Base-by-base conservation (phyloP, 2,888 invertebrate species). In the Orchesellides sinensis region DNA sequence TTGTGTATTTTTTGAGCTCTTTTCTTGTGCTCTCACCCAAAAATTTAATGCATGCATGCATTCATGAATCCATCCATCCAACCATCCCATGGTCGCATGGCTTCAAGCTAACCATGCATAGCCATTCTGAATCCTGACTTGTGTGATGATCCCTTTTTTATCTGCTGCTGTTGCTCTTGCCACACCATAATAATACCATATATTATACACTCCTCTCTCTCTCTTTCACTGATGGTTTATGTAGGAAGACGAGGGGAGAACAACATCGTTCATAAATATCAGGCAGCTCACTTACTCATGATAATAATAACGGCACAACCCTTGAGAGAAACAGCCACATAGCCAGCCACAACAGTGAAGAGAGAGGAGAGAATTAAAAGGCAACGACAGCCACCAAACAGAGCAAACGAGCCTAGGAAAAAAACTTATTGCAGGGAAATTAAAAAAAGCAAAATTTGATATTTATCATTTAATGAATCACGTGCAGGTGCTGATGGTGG, bases 381-480 rank as follows among this genome's bases (percentile, higher is more conserved):
- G 49, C 59, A 61, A 70, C 61, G 63, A 52, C 69, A 79, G 72
- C 61, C 23, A 63, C 35, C 65, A 49, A 40, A 45, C 59, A 8
- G 65, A 59, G 72, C 69, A 81, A 81, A 73, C 74, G 59, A 66
- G 74, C 5, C 49, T 49, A 65, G 65, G 66, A 75, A 27, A 59
- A 23, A 84, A 87, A 83, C 83, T 83, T 86, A 87, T 78, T 84
- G 84, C 84, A 84, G 85, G 88, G 86, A 88, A 88, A 87, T 88
- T 88, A 88, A 88, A 88, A 87, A 87, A 85, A 86, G 82, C 84
- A 87, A 87, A 88, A 87, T 88, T 87, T 86, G 87, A 88, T 88
- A 82, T 84, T 87, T 88, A 88, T 88, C 88, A 87, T 87, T 86
- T 87, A 87, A 87, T 88, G 87, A 87, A 88, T 88, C 87, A 88